Evolutionary conservation across 2,797 vertebrate species (phyloP).

Genomic region (Simalia tracyae): DNA sequence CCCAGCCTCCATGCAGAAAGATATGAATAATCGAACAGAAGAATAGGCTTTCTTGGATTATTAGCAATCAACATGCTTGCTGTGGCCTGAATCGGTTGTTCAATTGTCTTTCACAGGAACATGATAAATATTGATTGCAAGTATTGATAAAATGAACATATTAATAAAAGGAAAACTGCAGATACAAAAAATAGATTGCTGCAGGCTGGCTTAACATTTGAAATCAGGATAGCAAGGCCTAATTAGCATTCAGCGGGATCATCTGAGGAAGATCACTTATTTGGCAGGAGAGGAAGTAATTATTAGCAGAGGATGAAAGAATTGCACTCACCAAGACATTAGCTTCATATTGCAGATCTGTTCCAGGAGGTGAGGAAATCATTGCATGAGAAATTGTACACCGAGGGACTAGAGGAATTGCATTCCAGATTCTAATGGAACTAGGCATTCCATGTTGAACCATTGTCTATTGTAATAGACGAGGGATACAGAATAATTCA

Average conservation of each 20-base stretch:
- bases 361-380: conserved; percentile 49
- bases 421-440: conserved; percentile 3
- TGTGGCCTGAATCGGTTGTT: neutral
- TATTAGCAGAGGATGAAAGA: conserved; percentile 46
- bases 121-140: conserved; percentile 13
- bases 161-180: conserved; percentile 18
- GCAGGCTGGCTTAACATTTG: conserved; percentile 20
- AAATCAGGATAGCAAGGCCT: conserved; percentile 31
- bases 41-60: neutral
- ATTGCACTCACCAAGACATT: conserved; percentile 48
- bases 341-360: conserved; percentile 40
- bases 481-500: neutral
- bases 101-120: conserved; percentile 28
- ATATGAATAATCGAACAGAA: neutral
- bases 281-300: conserved; percentile 29
- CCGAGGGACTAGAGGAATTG: conserved; percentile 49
- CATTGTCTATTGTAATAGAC: fast-evolving
- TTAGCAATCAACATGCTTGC: neutral
- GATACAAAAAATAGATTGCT: conserved; percentile 16
- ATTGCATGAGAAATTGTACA: conserved; percentile 31
- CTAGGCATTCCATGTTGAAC: neutral
- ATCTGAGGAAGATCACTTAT: conserved; percentile 6
- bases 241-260: conserved; percentile 48
- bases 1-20: neutral
- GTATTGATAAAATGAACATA: conserved; percentile 33